Base-by-base conservation (phyloP, 1,140 invertebrate species). In the Drosophila serrata region DNA sequence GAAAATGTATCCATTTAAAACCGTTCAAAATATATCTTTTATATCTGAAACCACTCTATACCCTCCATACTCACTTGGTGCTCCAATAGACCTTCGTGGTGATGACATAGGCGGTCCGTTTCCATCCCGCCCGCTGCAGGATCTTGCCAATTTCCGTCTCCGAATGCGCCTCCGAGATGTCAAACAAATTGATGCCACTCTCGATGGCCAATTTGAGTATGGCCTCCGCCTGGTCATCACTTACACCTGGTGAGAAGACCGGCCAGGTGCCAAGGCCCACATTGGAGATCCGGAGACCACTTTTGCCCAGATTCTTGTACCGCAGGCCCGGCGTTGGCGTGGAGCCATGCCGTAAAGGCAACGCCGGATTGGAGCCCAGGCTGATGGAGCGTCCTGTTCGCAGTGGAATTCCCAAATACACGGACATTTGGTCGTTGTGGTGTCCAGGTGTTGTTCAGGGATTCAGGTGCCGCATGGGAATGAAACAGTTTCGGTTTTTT, bases 31-130 rank as follows among this genome's bases (percentile, higher is more conserved):
- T 27, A 27, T 24, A 1, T 35, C 11, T 4, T 2, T 35, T 9
- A 8, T 9, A 8, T 33, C 31, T 13, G 33, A 13, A 13, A 7
- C 0, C 24, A 24, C 24, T 24, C 24, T 24, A 24, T 24, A 4
- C 24, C 4, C 24, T 29, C 5, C 17, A 1, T 17, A 95, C 96
- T 95, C 94, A 99, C 98, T 98, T 99, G 79, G 97, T 97, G 91
- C 98, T 98, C 98, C 98, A 99, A 93, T 98, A 99, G 79, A 99
- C 97, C 94, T 99, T 99, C 8, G 98, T 99, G 27, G 97, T 97
- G 49, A 99, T 96, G 74, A 99, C 96, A 92, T 98, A 98, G 77
- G 97, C 97, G 19, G 97, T 97, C 74, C 98, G 94, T 92, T 97
- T 97, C 96, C 98, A 99, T 75, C 95, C 95, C 84, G 97, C 96